Evolutionary conservation across 2,113 vertebrate species (phyloP).

Genomic region (Phycodurus eques): DNA sequence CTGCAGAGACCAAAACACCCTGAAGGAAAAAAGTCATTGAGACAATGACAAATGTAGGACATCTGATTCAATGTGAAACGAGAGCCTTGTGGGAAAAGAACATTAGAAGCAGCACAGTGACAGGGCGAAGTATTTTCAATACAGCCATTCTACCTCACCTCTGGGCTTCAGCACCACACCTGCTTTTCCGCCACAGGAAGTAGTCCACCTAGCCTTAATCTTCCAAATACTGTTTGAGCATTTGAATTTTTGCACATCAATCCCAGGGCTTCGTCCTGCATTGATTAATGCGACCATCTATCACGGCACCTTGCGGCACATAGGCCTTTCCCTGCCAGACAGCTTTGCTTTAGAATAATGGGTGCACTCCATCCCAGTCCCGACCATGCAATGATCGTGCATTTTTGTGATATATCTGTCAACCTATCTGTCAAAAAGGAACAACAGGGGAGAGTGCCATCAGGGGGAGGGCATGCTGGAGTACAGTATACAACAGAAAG

Average conservation of each 20-base stretch:
- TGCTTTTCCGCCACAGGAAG: constrained; percentile 42
- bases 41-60: constrained; percentile 54
- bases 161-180: constrained; percentile 27
- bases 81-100: constrained; percentile 20
- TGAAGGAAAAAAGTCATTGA: constrained; percentile 21
- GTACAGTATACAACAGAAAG: constrained; percentile 45
- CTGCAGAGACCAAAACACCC: constrained; percentile 22
- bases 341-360: constrained; percentile 78
- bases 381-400: constrained; percentile 68
- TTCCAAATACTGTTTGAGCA: constrained; percentile 74
- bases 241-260: constrained; percentile 78
- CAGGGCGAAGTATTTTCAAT: constrained; percentile 12
- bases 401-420: constrained; percentile 71
- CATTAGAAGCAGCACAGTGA: constrained; percentile 22
- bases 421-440: constrained; percentile 60
- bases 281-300: constrained; percentile 79
- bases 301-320: constrained; percentile 65
- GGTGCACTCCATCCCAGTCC: constrained; percentile 62
- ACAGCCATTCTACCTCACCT: constrained; percentile 9
- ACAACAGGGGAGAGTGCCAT: constrained; percentile 60
- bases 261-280: constrained; percentile 57
- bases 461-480: constrained; percentile 20
- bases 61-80: constrained; percentile 30
- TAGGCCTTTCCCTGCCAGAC: constrained; percentile 66
- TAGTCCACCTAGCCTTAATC: constrained; percentile 68